These are phyloP conservation scores for Cynaeus angustus DNA, from an alignment of 2,888 invertebrate genomes.

Conservation along the genomic window DNA sequence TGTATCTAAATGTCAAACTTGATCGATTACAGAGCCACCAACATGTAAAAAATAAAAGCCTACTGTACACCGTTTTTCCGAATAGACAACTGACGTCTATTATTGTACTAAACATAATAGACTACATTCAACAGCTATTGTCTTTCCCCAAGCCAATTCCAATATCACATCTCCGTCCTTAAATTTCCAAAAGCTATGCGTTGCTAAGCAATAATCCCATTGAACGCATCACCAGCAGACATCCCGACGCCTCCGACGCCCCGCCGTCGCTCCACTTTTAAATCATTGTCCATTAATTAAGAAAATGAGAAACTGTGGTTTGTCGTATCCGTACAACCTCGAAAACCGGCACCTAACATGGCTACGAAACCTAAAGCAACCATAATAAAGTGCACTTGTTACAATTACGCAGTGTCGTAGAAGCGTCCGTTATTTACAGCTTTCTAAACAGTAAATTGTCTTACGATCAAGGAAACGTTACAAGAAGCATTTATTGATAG, in stretches of 20 bases:
- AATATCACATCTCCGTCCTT: neutral
- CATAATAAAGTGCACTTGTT: neutral
- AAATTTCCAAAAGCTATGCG: neutral
- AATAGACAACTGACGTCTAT: too few species aligned
- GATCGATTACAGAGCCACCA: too few species aligned
- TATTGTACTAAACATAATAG: too few species aligned
- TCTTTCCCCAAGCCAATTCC: neutral
- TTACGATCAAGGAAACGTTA: conserved; percentile 20
- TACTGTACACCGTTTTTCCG: too few species aligned
- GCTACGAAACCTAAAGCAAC: neutral
- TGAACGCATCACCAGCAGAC: neutral
- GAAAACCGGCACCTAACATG: neutral
- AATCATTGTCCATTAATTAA: neutral
- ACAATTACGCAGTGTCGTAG: conserved; percentile 8
- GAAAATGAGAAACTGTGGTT: neutral
- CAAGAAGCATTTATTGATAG: conserved; percentile 11
- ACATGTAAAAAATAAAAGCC: too few species aligned
- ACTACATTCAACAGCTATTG: too few species aligned
- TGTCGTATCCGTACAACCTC: neutral
- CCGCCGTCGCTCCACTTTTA: neutral
- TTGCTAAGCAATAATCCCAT: neutral
- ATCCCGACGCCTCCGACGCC: neutral
- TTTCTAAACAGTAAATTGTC: conserved; percentile 24
- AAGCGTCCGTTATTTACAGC: conserved; percentile 22
- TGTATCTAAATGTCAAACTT: too few species aligned